These are phyloP conservation scores for Perccottus glenii DNA, from an alignment of 2,113 vertebrate species.

Conservation along the genomic window DNA sequence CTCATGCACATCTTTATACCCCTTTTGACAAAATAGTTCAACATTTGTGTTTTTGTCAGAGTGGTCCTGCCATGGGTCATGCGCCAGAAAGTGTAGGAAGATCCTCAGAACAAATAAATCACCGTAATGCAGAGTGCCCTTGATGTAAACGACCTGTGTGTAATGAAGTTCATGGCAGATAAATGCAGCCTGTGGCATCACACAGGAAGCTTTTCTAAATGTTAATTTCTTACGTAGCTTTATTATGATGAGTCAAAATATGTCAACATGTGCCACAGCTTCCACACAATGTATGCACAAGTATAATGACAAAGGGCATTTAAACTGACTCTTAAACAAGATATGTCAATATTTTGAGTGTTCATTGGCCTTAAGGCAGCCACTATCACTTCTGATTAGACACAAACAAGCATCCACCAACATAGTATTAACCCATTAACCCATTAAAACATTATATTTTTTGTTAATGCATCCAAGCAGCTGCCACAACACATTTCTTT, in stretches of 20 bases:
- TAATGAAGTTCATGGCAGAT: constrained; percentile 64
- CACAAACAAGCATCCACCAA: constrained; percentile 19
- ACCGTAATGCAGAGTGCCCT: constrained; percentile 68
- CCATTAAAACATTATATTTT: constrained; percentile 54
- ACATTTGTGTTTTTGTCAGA: background rate
- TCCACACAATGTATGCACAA: background rate
- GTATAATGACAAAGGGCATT: background rate
- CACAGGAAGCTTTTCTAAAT: constrained; percentile 74
- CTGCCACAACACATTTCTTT: constrained; percentile 35
- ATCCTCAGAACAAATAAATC: constrained; percentile 72
- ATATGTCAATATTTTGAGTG: constrained; percentile 2
- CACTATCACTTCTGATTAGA: constrained; percentile 9
- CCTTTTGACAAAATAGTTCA: background rate
- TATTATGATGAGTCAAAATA: constrained; percentile 43
- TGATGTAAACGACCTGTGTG: constrained; percentile 76
- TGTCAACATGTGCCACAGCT: background rate
- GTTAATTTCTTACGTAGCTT: constrained; percentile 75
- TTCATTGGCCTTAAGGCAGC: constrained; percentile 11
- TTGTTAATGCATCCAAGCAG: constrained; percentile 32
- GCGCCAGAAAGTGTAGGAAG: constrained; percentile 14
- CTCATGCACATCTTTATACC: background rate
- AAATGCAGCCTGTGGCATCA: constrained; percentile 57
- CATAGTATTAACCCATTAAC: constrained; percentile 36
- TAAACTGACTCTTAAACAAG: background rate
- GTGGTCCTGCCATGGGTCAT: background rate